Conservation (phyloP, 1,140 invertebrate genomes). For the Caenorhabditis briggsae region DNA sequence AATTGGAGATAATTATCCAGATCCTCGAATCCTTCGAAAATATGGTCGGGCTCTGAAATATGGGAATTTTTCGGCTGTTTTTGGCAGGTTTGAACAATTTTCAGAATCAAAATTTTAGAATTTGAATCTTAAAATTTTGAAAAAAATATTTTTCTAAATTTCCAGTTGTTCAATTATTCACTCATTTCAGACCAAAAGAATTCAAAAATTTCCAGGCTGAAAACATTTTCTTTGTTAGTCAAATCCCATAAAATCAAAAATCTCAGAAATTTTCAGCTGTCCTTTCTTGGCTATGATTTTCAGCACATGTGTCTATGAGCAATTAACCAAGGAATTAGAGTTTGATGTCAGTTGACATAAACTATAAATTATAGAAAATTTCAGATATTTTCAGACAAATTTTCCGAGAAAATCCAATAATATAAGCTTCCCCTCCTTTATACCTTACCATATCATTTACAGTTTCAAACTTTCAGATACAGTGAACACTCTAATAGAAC, state of each 20-base stretch:
- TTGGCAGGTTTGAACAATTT: background rate
- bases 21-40: slow-evolving; percentile 38
- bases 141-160: no score
- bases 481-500: no score
- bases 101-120: background rate
- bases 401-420: no score
- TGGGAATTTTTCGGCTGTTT: background rate
- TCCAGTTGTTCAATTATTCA: no score
- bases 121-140: background rate
- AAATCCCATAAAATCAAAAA: background rate
- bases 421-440: no score
- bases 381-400: no score
- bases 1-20: background rate
- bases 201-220: no score
- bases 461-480: no score
- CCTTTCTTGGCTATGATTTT: no score
- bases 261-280: background rate
- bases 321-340: background rate
- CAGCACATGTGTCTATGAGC: background rate
- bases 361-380: no score
- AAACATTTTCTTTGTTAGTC: background rate
- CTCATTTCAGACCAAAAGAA: no score
- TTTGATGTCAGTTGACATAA: no score
- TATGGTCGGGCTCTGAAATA: background rate
- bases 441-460: background rate